Conservation (phyloP, 1,140 invertebrate genomes). For the Paramacrobiotus metropolitanus region DNA sequence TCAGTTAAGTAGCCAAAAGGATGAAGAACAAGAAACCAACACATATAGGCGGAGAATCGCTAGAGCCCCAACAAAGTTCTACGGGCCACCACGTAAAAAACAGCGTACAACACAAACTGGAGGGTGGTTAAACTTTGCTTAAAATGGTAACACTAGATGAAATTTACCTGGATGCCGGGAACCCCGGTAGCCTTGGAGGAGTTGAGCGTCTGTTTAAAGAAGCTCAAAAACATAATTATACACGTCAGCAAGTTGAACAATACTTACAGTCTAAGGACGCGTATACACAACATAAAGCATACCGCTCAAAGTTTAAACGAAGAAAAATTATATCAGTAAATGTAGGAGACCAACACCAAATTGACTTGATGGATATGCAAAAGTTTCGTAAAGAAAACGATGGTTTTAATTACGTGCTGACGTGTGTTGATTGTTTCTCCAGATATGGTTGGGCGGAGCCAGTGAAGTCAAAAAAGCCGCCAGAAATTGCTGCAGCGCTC, state of each 20-base stretch:
- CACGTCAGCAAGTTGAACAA: background rate
- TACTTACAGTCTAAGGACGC: background rate
- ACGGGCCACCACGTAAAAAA: no score
- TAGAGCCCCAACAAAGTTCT: no score
- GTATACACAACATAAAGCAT: background rate
- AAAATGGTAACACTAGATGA: no score
- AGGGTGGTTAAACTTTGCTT: no score
- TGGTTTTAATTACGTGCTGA: constrained; percentile 13
- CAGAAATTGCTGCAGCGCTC: constrained; percentile 10
- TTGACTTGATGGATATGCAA: constrained; percentile 14
- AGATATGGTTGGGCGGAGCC: constrained; percentile 14
- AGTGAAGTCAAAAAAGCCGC: constrained; percentile 12
- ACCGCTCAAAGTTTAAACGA: background rate
- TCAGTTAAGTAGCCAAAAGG: no score
- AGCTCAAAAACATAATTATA: background rate
- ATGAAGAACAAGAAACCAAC: no score
- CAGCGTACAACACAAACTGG: no score
- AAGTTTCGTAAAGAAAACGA: constrained; percentile 11
- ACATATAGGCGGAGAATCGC: no score
- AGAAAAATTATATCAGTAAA: background rate
- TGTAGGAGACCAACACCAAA: constrained; percentile 14
- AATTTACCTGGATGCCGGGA: background rate
- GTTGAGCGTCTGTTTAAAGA: background rate
- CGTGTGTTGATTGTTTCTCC: constrained; percentile 14
- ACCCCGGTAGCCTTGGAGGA: background rate